These are phyloP conservation scores for Holocentrus rufus DNA, from an alignment of 2,797 vertebrate species.

Conservation along the genomic window DNA sequence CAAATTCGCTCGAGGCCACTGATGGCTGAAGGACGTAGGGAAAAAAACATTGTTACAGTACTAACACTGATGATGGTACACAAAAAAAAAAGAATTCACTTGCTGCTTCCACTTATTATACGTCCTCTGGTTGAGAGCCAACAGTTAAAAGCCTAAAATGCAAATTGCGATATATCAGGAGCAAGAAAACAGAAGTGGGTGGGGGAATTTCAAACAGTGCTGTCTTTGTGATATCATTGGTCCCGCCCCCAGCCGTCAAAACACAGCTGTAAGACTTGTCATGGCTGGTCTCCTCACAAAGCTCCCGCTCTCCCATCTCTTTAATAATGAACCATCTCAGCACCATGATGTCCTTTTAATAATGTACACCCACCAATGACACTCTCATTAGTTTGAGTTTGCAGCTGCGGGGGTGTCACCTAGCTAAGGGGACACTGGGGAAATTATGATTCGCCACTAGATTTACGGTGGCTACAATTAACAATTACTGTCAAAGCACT, in stretches of 20 bases:
- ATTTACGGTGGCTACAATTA: constrained; percentile 71
- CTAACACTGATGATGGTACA: constrained; percentile 14
- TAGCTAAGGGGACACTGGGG: constrained; percentile 55
- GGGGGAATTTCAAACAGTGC: constrained; percentile 55
- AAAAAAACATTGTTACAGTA: constrained; percentile 11
- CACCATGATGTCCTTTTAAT: constrained; percentile 69
- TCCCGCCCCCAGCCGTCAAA: constrained; percentile 57
- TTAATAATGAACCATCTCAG: constrained; percentile 69
- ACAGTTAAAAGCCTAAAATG: constrained; percentile 69
- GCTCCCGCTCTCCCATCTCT: constrained; percentile 47
- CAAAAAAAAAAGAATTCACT: constrained; percentile 17
- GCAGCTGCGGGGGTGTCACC: constrained; percentile 63
- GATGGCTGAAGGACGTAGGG: constrained; percentile 30
- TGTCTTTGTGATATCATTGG: constrained; percentile 50
- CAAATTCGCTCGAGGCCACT: constrained; percentile 36
- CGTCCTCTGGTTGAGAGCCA: constrained; percentile 71
- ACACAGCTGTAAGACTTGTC: constrained; percentile 54
- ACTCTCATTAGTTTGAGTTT: constrained; percentile 70
- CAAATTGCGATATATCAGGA: constrained; percentile 55
- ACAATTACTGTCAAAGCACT: constrained; percentile 70
- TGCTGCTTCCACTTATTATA: constrained; percentile 54
- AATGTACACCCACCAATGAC: constrained; percentile 68
- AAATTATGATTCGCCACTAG: constrained; percentile 65
- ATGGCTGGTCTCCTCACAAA: constrained; percentile 60
- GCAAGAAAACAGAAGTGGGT: constrained; percentile 53